Evolutionary conservation across 2,888 invertebrate species (phyloP), one percentile per base, ranked within the genome.

Genomic region (Ashinkailepas kermadecensis): DNA sequence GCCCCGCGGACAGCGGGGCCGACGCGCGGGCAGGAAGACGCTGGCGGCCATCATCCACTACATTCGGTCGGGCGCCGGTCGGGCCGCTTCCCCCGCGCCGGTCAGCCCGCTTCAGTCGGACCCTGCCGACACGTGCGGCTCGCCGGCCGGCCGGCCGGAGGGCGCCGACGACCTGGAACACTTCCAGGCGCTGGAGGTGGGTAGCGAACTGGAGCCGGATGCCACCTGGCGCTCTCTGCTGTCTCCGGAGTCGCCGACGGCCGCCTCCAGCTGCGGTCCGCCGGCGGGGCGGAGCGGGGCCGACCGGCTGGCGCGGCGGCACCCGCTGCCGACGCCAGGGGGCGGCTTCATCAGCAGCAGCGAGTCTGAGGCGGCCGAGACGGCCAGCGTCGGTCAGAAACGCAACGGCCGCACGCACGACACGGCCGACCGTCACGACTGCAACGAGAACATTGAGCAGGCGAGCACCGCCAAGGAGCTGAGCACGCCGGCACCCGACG

Each of bases 361-460:
- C 39, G 39, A 39, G 39, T 39, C 39, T 1, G 39, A 39, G 39
- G 39, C 39, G 39, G 39, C 39, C 39, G 39, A 39, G 39, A 39
- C 39, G 39, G 39, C 39, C 39, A 39, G 39, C 39, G 39, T 39
- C 39, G 39, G 39, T 4, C 39, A 39, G 39, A 39, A 39, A 4
- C 39, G 39, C 39, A 39, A 39, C 39, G 39, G 39, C 39, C 39
- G 39, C 39, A 39, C 39, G 39, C 39, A 39, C 39, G 2, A 39
- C 39, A 39, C 39, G 39, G 39, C 39, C 39, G 39, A 39, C 39
- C 39, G 39, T 39, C 74, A 74, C 74, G 74, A 74, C 74, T 74
- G 74, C 21, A 74, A 74, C 74, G 74, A 74, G 56, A 74, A 74
- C 74, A 74, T 74, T 12, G 74, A 70, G 39, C 12, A 21, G 23